Evolutionary conservation across 2,888 invertebrate genomes (phyloP), one percentile per base, ranked within the genome.

Genomic region (Dinocampus coccinellae): DNA sequence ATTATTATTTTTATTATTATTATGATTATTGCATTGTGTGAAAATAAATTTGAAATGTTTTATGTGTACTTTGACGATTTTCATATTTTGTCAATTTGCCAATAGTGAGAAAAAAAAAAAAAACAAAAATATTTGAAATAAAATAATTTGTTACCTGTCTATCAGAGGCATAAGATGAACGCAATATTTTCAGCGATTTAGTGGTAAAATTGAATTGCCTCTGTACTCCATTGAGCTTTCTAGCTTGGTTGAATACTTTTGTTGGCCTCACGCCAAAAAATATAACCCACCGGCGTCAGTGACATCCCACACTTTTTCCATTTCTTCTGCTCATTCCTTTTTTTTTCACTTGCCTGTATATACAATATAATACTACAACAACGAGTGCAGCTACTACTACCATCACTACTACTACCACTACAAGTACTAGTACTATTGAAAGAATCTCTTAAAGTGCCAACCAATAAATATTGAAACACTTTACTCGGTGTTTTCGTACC

Each of bases 381-480:
- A n/a, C n/a, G n/a, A n/a, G n/a, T n/a, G n/a, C n/a, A n/a, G n/a
- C n/a, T n/a, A n/a, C n/a, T n/a, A n/a, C n/a, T n/a, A n/a, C n/a
- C n/a, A n/a, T n/a, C n/a, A n/a, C n/a, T n/a, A 0, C 39, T 39
- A 39, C 13, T 39, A 39, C 39, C 39, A 39, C 39, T 39, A n/a
- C n/a, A n/a, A n/a, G 11, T n/a, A 39, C 39, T 0, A 33, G 3
- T 75, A 75, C 76, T 78, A 76, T 76, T 72, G 61, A 42, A 65
- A 63, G 73, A 74, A 78, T 77, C 78, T 73, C 72, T 73, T 73
- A 74, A 58, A 81, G 79, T 81, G 80, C 78, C 77, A 79, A 78
- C 80, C 84, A 81, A 86, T 86, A 85, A 85, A 86, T 85, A 85
- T 84, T 82, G 80, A 83, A 84, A 85, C 84, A 85, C 85, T 85